Base-by-base conservation (phyloP, 30 jellyfish, hydroid and myxozoan species). In the Aurelia aurita complex sp. Pacific region DNA sequence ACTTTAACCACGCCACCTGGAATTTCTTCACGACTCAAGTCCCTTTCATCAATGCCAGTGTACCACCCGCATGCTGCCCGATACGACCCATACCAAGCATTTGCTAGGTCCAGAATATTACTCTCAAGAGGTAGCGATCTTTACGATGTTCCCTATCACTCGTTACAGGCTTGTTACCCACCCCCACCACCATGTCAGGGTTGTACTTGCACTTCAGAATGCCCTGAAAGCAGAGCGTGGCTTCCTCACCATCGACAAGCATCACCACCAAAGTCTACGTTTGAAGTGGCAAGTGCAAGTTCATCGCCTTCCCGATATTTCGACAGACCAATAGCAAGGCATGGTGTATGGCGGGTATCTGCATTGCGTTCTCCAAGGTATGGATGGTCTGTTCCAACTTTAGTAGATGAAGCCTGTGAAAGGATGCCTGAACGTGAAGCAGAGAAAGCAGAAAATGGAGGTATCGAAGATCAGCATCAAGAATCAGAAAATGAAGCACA, bases 301-400 rank as follows among this genome's bases (percentile, higher is more conserved):
- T 29, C 18, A 15, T 29, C 78, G 61, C 60, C 32, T 23, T 38
- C 71, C 2, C 33, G 59, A 61, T 32, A 35, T 75, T 61, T 6
- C 51, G 90, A 79, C 16, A 79, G 80, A 36, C 60, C 80, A 13
- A 15, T 64, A 11, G 60, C 74, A 23, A 15, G 67, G 19, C 82
- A 81, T 34, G 57, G 83, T 17, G 74, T 64, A 3, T 69, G 90
- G 90, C 54, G 69, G 29, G 32, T 70, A n/a, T 16, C 54, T 29
- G 42, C 61, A 9, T 16, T 64, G 35, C 67, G 59, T 10, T 17
- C 90, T 14, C n/a, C 83, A 6, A 53, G 77, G 33, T 81, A n/a
- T 70, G 90, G 90, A 12, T 81, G 90, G 90, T 81, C 90, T 29
- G 83, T 68, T 32, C 83, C 90, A 13, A 33, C 52, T 4, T 76